Base-by-base conservation (phyloP, 2,888 invertebrate genomes). In the Criorhina ranunculi region DNA sequence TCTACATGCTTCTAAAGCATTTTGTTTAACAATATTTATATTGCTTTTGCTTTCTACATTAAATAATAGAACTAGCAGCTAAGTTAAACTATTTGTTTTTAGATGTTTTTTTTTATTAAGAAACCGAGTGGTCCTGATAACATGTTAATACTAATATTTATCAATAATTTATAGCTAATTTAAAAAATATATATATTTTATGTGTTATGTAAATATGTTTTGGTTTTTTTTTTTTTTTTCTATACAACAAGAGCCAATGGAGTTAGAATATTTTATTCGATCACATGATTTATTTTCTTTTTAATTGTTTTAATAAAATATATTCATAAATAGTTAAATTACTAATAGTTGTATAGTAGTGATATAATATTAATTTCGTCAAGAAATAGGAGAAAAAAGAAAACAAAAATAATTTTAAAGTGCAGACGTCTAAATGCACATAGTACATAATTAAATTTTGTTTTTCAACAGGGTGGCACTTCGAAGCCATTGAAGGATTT, bases 241-340 rank as follows among this genome's bases (percentile, higher is more conserved):
- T 67, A 42, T 37, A 55, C 49, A 70, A 70, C 78, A 80, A 85
- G 75, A 85, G 69, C 85, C 75, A 85, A 85, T 85, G 57, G 59
- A 85, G 66, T 80, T 85, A 85, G 85, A 85, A 85, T 80, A 83
- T 79, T 77, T 59, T 75, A 70, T 75, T 79, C 19, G 85, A 85
- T 85, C 85, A 85, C 85, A 85, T 70, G 67, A 62, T 64, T 72
- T 77, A 67, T 53, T 29, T 72, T 55, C 33, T 49, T 55, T 51
- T 42, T 33, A 35, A 57, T 64, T 69, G 40, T 40, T 29, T 57
- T 49, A 37, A 70, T 17, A 62, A 64, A 66, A 55, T 78, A 51
- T 78, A 53, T 29, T 82, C 37, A 35, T 62, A 81, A 80, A 75
- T 72, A 66, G 55, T 66, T 64, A 62, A 17, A 24, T 24, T 17